Conservation (phyloP, 2,113 vertebrate species). For the Spilogale gracilis region DNA sequence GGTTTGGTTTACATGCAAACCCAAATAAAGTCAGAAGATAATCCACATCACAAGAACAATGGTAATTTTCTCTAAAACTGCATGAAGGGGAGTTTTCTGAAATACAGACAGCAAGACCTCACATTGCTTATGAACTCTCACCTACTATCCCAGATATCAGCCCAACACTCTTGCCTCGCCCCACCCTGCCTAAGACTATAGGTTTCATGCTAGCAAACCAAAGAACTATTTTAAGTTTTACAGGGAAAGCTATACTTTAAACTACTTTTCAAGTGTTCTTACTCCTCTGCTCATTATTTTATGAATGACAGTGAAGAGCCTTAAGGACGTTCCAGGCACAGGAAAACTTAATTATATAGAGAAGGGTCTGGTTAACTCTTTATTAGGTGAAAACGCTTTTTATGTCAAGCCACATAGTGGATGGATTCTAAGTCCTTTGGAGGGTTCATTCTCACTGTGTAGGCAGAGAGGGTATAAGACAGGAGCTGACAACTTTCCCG, state of each 20-base stretch:
- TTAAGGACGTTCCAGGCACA: neutral
- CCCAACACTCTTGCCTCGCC: neutral
- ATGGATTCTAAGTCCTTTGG: neutral
- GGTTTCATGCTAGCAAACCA: neutral
- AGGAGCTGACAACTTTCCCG: neutral
- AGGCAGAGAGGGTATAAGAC: neutral
- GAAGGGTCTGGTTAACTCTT: neutral
- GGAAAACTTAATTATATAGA: neutral
- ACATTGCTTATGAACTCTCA: neutral
- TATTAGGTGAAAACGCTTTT: neutral
- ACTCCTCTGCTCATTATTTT: neutral
- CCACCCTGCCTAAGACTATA: neutral
- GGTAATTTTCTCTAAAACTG: neutral
- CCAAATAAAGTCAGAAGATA: slow-evolving; percentile 25
- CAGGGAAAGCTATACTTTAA: neutral
- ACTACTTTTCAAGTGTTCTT: neutral
- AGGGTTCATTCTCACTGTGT: neutral
- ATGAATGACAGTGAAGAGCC: neutral
- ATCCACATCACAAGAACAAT: neutral
- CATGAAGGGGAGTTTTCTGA: neutral
- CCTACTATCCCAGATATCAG: neutral
- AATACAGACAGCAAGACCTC: neutral
- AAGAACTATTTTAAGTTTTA: neutral
- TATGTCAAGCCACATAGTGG: neutral
- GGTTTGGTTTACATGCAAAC: neutral